Conservation (phyloP, 2,888 invertebrate genomes). For the Pseudococcus jackbeardsleyi region DNA sequence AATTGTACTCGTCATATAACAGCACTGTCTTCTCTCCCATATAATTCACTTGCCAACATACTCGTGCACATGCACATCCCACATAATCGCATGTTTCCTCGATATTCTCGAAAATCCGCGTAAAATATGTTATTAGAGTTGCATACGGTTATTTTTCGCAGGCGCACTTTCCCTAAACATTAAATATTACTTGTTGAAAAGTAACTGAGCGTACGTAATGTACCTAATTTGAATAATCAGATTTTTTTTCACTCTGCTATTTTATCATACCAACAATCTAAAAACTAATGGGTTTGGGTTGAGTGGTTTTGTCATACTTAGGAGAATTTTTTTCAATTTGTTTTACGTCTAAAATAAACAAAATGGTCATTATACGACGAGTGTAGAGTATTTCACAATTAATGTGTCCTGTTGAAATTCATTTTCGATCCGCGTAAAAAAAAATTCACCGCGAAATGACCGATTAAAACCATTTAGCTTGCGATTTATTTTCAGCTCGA, state of each 20-base stretch:
- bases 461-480: neutral
- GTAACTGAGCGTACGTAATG: neutral
- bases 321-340: neutral
- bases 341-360: neutral
- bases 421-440: neutral
- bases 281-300: neutral
- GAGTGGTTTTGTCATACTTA: neutral
- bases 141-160: neutral
- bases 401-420: neutral
- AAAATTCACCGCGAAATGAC: neutral
- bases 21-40: neutral
- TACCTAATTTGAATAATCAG: neutral
- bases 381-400: neutral
- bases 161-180: neutral
- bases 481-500: neutral
- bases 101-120: neutral
- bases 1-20: neutral
- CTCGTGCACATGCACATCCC: neutral
- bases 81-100: neutral
- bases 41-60: neutral
- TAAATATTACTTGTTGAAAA: neutral
- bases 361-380: neutral
- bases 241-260: neutral
- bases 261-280: neutral
- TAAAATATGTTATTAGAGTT: neutral